Percentiles rank a stretch among this genome's conserved stretches.
Conservation (phyloP, 1,140 invertebrate species). For the Apis florea region DNA sequence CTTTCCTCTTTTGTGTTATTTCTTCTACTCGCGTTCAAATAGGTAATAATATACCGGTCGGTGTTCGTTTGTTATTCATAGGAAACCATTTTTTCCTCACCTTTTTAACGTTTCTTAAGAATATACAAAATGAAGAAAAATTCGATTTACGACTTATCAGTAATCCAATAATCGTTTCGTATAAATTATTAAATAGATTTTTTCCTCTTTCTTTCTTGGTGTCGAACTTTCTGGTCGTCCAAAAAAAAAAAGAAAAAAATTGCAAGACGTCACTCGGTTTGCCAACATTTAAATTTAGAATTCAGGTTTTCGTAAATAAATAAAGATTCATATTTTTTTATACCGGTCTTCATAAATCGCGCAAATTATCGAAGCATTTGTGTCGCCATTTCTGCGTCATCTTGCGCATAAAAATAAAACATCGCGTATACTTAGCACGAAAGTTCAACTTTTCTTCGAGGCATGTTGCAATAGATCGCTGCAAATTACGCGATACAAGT, state of each 20-base stretch:
- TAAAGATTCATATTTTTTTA: neutral
- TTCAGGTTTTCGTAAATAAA: neutral
- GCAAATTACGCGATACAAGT: neutral
- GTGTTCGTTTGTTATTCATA: neutral
- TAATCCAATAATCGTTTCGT: too few relatives aligned
- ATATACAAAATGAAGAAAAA: neutral
- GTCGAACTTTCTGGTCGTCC: neutral
- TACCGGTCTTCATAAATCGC: neutral
- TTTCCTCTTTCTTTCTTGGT: neutral
- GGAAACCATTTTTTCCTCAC: neutral
- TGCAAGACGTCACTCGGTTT: neutral
- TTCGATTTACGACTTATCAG: neutral
- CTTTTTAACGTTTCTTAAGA: too few relatives aligned
- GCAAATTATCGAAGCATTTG: neutral
- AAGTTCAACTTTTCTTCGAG: neutral
- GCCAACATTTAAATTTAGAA: neutral
- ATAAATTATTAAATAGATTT: too few relatives aligned
- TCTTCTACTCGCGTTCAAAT: neutral
- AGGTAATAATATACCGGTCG: too few relatives aligned
- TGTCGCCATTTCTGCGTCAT: neutral
- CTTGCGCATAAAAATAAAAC: neutral
- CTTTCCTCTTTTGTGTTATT: neutral
- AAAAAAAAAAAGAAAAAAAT: neutral
- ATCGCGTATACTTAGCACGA: neutral
- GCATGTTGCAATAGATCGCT: conserved; percentile 5